Conservation (phyloP, 2,797 vertebrate genomes). For the Catamblyrhynchus diadema region DNA sequence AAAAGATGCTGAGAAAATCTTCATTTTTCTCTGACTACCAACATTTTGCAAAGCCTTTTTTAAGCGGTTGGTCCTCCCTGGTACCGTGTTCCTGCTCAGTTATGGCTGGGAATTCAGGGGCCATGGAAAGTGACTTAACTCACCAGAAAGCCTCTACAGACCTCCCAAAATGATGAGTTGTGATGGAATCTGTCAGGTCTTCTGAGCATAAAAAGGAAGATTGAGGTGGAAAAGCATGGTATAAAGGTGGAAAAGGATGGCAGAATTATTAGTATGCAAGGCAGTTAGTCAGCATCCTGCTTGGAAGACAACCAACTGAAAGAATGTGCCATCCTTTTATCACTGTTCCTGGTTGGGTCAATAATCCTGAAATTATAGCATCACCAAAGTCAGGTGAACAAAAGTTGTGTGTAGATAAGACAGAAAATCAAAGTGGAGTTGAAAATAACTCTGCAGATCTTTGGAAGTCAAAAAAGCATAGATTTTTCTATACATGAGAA, state of each 20-base stretch:
- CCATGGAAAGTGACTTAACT: not conserved
- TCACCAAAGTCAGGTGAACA: not conserved
- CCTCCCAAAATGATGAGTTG: not conserved
- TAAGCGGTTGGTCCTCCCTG: not conserved
- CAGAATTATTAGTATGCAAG: not conserved
- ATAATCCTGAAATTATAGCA: not conserved
- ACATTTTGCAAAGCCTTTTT: not conserved
- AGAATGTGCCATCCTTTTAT: not conserved
- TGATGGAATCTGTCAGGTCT: not conserved
- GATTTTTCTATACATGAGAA: not conserved
- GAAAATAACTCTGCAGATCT: not conserved
- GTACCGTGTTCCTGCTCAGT: accelerated
- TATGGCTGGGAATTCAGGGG: not conserved
- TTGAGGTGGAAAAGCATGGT: no score
- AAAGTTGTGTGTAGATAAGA: not conserved
- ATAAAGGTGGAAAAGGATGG: not conserved
- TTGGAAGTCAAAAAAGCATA: conserved; percentile 12
- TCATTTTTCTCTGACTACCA: not conserved
- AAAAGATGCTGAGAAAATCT: not conserved
- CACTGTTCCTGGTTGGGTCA: not conserved
- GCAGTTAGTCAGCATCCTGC: not conserved
- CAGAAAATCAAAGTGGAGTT: not conserved
- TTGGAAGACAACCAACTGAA: not conserved
- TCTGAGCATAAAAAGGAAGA: not conserved
- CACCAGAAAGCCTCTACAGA: not conserved